Percentiles rank a stretch among this genome's conserved stretches.
These are phyloP conservation scores for Xiphophorus couchianus DNA, from an alignment of 2,113 vertebrate species.

Conservation along the genomic window DNA sequence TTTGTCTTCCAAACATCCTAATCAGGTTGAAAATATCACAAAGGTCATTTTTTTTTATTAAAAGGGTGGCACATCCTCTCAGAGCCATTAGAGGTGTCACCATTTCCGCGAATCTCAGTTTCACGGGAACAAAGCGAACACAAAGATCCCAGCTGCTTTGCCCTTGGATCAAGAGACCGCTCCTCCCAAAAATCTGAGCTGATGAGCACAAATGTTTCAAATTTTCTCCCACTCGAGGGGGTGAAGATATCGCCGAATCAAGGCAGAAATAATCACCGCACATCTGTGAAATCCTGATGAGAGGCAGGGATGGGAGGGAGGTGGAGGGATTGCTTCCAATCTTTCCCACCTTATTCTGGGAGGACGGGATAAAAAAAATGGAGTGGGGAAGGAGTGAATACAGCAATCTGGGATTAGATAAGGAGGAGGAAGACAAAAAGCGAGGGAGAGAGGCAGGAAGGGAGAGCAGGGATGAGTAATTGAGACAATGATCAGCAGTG, in stretches of 20 bases:
- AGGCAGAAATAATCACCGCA: conserved; percentile 50
- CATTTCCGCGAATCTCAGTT: conserved; percentile 37
- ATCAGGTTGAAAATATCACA: conserved; percentile 62
- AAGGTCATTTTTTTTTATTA: conserved; percentile 26
- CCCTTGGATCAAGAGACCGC: conserved; percentile 26
- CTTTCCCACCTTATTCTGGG: conserved; percentile 29
- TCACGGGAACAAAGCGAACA: conserved; percentile 36
- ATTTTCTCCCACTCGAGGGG: conserved; percentile 21
- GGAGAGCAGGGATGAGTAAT: conserved; percentile 73
- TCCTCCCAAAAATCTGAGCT: background rate
- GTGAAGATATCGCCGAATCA: conserved; percentile 42
- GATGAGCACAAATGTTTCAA: conserved; percentile 16
- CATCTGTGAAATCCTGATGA: conserved; percentile 64
- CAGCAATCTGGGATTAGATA: conserved; percentile 57
- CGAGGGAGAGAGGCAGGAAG: conserved; percentile 18
- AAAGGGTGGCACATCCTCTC: conserved; percentile 48
- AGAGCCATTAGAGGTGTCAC: conserved; percentile 43
- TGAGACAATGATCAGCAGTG: conserved; percentile 80
- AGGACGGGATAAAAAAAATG: conserved; percentile 8
- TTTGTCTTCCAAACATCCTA: conserved; percentile 41
- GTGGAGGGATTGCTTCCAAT: conserved; percentile 31
- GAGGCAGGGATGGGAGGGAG: conserved; percentile 34
- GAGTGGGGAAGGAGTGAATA: conserved; percentile 8
- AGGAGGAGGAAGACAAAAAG: conserved; percentile 40
- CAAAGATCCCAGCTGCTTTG: conserved; percentile 40